Evolutionary conservation across 2,113 vertebrate species (phyloP).

Genomic region (Peromyscus californicus): DNA sequence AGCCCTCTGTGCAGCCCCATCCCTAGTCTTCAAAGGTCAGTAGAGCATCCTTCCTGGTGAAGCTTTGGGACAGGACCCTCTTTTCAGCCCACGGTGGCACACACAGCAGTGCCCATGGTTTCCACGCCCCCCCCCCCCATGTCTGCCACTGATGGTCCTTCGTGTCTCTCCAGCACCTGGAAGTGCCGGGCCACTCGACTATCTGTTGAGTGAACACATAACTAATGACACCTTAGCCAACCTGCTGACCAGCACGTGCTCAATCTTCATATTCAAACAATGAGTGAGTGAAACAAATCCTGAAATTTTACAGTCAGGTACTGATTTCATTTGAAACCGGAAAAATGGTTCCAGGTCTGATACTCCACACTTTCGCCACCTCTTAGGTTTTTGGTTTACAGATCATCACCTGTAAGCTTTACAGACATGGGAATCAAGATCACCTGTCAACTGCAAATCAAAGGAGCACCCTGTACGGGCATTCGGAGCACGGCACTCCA

Average conservation of each 20-base stretch:
- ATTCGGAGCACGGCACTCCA: not conserved
- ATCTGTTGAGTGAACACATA: not conserved
- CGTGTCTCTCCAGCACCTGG: not conserved
- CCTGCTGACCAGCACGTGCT: not conserved
- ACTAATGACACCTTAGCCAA: conserved; percentile 15
- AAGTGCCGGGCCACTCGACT: not conserved
- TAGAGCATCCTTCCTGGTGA: not conserved
- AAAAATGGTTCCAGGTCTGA: not conserved
- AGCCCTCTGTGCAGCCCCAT: not conserved
- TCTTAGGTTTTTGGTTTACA: not conserved
- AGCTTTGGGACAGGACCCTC: not conserved
- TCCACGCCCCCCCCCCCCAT: not conserved
- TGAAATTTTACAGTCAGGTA: not conserved
- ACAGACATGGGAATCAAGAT: not conserved
- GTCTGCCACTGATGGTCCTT: not conserved
- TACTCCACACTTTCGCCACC: not conserved
- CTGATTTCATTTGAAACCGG: not conserved
- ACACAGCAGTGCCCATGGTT: rapidly evolving
- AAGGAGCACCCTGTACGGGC: rapidly evolving
- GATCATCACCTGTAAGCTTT: not conserved
- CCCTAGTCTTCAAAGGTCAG: not conserved
- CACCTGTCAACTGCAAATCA: not conserved
- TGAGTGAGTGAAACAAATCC: not conserved
- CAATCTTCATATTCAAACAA: not conserved
- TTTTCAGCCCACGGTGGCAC: not conserved